Conservation (phyloP, 1,140 invertebrate species). For the Meloidogyne hapla region DNA sequence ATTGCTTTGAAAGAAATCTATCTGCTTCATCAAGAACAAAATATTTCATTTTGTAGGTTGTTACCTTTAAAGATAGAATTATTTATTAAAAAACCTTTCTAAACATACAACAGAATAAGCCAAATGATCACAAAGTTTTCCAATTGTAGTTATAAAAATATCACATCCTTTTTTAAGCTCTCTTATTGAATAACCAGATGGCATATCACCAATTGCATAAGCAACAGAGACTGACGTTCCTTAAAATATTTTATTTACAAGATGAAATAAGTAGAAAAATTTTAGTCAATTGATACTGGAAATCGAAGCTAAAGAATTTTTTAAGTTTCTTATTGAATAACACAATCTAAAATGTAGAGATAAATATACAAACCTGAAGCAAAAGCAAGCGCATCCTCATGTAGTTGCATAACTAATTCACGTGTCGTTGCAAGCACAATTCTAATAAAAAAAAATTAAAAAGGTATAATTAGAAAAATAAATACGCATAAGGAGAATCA, state of each 20-base stretch:
- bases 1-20: slow-evolving; percentile 26
- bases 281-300: too few species aligned
- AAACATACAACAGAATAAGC: slow-evolving; percentile 12
- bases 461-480: background rate
- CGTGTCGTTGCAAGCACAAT: slow-evolving; percentile 22
- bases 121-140: slow-evolving; percentile 28
- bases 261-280: slow-evolving; percentile 1
- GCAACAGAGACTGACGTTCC: slow-evolving; percentile 27
- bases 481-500: slow-evolving; percentile 12
- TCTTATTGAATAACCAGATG: slow-evolving; percentile 20
- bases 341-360: background rate
- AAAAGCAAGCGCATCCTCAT: slow-evolving; percentile 23
- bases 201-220: slow-evolving; percentile 28
- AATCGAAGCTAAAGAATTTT: too few species aligned
- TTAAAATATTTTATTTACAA: background rate
- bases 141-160: slow-evolving; percentile 26
- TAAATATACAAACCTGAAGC: slow-evolving; percentile 6
- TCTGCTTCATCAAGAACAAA: slow-evolving; percentile 40
- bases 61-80: slow-evolving; percentile 15
- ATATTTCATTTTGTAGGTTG: slow-evolving; percentile 32
- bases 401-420: slow-evolving; percentile 22
- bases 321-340: too few species aligned
- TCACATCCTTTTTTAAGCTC: slow-evolving; percentile 30
- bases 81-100: background rate
- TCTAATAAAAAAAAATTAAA: background rate